Base-by-base conservation (phyloP, 2,113 vertebrate species). In the Chaetodon trifascialis region DNA sequence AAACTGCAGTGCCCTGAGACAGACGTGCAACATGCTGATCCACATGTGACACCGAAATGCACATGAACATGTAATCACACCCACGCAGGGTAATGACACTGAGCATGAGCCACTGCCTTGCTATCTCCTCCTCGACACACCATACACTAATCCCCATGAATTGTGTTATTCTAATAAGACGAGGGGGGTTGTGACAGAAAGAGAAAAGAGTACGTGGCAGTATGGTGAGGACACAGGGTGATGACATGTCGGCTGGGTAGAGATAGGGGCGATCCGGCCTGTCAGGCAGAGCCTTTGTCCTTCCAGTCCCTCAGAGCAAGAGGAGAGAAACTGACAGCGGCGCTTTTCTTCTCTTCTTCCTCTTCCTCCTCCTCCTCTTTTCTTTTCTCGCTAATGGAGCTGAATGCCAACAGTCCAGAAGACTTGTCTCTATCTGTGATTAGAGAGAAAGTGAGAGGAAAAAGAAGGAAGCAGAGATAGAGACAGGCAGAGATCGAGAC, bases 201-300 rank as follows among this genome's bases (percentile, higher is more conserved):
- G 66, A 83, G 85, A 85, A 85, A 72, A 51, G 77, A 71, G n/a
- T 65, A 56, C 19, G 73, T 71, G 79, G 83, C 42, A 65, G 74
- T 58, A 16, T 67, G 68, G 69, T 1, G 74, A 87, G 85, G 80
- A 88, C 78, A 67, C 74, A 36, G 85, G 84, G 85, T 63, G 79
- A 88, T 71, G 84, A 80, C 86, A 78, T 30, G 80, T 79, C 75
- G 42, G 78, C 71, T 42, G 73, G 73, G 76, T 52, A 70, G 83
- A 86, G 88, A 92, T 92, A 86, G 47, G 47, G 80, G 75, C 67
- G 76, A 84, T 88, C 55, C 62, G 67, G 81, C 76, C 83, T 91
- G 88, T 91, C 87, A 88, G 90, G 69, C 54, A 80, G 85, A 81
- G 77, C 87, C 86, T 91, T 91, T 91, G 88, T 92, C 87, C 83